A percentile compares a stretch with the other conserved stretches of the same genome.
Evolutionary conservation across 2,888 invertebrate species (phyloP).

Genomic region (Nephrotoma flavescens): DNA sequence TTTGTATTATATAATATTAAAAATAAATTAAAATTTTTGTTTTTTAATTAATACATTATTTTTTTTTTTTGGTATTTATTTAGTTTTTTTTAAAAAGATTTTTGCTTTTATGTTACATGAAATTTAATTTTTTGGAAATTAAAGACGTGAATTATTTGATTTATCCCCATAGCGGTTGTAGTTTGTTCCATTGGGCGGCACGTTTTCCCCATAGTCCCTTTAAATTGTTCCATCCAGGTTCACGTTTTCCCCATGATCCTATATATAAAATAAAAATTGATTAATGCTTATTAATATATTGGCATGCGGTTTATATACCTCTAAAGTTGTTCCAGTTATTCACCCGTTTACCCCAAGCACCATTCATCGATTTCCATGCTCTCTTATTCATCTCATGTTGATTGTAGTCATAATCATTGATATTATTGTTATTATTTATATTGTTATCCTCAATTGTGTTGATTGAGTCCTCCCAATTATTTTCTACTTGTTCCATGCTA

Average conservation of each 20-base stretch:
- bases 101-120: not conserved
- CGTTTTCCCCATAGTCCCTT: conserved; percentile 71
- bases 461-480: not conserved
- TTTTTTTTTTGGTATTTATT: not conserved
- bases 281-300: not conserved
- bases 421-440: not conserved
- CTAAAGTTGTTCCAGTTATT: conserved; percentile 40
- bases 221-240: conserved; percentile 64
- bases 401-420: not conserved
- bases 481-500: not conserved
- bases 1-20: not conserved
- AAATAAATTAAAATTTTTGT: not conserved
- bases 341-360: conserved; percentile 61
- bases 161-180: conserved; percentile 30
- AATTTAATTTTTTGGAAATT: not conserved
- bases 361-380: conserved; percentile 53
- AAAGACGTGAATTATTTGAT: not conserved
- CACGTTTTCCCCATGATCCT: conserved; percentile 64
- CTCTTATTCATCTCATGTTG: conserved; percentile 31
- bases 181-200: conserved; percentile 27
- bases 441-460: not conserved
- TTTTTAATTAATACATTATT: not conserved
- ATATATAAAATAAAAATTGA: conserved; percentile 16
- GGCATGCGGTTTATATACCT: conserved; percentile 22
- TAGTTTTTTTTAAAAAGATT: not conserved